phyloP scores from a whole-genome alignment of 2,113 vertebrate species.

The Rallus limicola region DNA sequence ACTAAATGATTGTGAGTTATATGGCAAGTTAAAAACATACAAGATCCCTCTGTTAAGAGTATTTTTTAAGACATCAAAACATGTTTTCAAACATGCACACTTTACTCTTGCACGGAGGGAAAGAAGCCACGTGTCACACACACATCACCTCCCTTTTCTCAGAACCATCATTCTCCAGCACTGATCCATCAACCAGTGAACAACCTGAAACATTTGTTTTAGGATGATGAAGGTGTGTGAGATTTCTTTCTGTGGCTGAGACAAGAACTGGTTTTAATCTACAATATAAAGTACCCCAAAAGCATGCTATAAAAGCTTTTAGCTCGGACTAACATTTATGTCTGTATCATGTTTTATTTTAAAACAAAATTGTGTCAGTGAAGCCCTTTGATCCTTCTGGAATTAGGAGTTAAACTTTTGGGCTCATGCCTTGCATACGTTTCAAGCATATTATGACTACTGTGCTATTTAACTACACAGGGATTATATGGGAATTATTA shows the following conservation, averaged over 20 bases:
- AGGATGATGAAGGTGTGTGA: neutral
- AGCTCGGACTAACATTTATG: slow-evolving; percentile 1
- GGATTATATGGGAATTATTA: slow-evolving; percentile 53
- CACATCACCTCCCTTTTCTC: neutral
- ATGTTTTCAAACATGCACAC: neutral
- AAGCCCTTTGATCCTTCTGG: slow-evolving; percentile 48
- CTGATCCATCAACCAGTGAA: neutral
- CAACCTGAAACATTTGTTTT: neutral
- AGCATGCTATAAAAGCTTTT: neutral
- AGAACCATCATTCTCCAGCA: neutral
- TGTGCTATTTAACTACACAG: neutral
- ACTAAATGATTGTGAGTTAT: slow-evolving; percentile 38
- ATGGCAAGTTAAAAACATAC: slow-evolving; percentile 2
- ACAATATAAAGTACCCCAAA: slow-evolving; percentile 7
- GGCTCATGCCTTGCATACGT: slow-evolving; percentile 3
- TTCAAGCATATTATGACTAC: slow-evolving; percentile 42
- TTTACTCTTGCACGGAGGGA: neutral
- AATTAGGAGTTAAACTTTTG: slow-evolving; percentile 18
- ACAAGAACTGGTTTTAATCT: neutral
- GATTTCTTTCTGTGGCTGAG: neutral
- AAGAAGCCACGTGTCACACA: neutral
- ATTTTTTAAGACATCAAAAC: slow-evolving; percentile 43
- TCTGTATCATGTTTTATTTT: slow-evolving; percentile 51
- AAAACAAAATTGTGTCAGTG: slow-evolving; percentile 19
- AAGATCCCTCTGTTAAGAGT: neutral